Evolutionary conservation across 1,140 invertebrate genomes (phyloP), one percentile per base, ranked within the genome.

Genomic region (Drosophila navojoa): DNA sequence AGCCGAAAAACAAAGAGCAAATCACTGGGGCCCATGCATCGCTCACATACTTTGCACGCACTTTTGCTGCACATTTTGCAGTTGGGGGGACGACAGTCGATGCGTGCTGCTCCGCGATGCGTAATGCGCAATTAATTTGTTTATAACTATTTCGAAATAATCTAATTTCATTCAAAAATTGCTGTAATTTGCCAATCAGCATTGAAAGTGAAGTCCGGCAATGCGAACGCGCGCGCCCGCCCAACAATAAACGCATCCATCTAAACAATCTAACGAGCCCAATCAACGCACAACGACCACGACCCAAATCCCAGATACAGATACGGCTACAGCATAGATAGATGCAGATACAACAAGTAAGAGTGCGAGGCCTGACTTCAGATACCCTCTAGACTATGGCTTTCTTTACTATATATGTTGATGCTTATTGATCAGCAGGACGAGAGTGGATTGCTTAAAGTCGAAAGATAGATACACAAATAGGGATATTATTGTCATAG

Each of bases 181-280:
- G 84, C 72, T 47, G 84, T 87, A 87, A 87, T 87, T 87, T 87
- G 82, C 82, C 82, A 87, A 87, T 87, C 82, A 87, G 70, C 82
- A 87, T 87, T 86, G 82, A 87, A 87, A 81, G 76, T 78, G 75
- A 67, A 81, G 81, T 63, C 72, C 49, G 29, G 47, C 80, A 64
- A 76, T 40, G 49, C 49, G 35, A 38, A 13, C 42, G 42, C 42
- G 55, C 50, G 49, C 52, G 59, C 64, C 63, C 79, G 67, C 45
- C 44, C 40, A 74, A 68, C 69, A 67, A 73, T 64, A 74, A 75
- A 68, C 61, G 63, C 57, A 69, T 25, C 22, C 57, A 68, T 54
- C 63, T 55, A 47, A 47, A 55, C 42, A 61, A 69, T 74, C 58
- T 74, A 74, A 76, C 73, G 35, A 76, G 59, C 47, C 68, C 68